phyloP scores from a whole-genome alignment of 2,888 invertebrate species.

The Rhodophaea formosa region DNA sequence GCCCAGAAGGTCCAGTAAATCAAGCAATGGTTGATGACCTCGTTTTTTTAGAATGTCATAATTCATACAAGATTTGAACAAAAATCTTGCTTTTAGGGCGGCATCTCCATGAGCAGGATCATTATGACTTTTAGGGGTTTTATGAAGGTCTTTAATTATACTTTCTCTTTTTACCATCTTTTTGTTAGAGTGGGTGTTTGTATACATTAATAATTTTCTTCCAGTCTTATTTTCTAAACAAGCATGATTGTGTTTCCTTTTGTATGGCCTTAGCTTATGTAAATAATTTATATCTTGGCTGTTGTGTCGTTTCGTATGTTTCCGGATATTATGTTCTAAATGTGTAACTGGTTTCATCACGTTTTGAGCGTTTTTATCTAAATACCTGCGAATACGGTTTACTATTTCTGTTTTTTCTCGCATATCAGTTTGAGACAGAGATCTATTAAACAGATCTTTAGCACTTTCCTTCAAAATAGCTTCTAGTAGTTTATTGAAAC shows the following conservation, averaged over 20 bases:
- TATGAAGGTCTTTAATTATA: constrained; percentile 21
- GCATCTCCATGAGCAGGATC: constrained; percentile 79
- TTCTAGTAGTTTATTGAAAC: constrained; percentile 29
- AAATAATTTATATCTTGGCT: constrained; percentile 17
- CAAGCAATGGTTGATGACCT: constrained; percentile 86
- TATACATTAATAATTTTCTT: constrained; percentile 41
- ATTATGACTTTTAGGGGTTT: constrained; percentile 21
- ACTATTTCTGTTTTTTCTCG: constrained; percentile 49
- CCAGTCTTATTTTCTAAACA: constrained; percentile 34
- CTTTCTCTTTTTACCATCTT: constrained; percentile 30
- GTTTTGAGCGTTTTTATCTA: constrained; percentile 50
- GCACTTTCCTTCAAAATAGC: constrained; percentile 34
- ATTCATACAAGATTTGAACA: constrained; percentile 94
- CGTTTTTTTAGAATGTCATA: constrained; percentile 86
- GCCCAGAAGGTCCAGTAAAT: constrained; percentile 86
- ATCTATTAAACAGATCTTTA: constrained; percentile 33
- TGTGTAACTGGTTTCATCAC: constrained; percentile 40
- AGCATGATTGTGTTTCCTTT: constrained; percentile 23
- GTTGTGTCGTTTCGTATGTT: constrained; percentile 33
- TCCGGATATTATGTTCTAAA: constrained; percentile 38
- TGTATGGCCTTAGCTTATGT: constrained; percentile 29
- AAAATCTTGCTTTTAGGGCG: constrained; percentile 88
- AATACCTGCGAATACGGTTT: constrained; percentile 62
- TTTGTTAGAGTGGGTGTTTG: constrained; percentile 21
- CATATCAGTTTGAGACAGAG: constrained; percentile 31